phyloP scores from a whole-genome alignment of 2,113 vertebrate genomes.

The Heterotilapia buettikoferi region DNA sequence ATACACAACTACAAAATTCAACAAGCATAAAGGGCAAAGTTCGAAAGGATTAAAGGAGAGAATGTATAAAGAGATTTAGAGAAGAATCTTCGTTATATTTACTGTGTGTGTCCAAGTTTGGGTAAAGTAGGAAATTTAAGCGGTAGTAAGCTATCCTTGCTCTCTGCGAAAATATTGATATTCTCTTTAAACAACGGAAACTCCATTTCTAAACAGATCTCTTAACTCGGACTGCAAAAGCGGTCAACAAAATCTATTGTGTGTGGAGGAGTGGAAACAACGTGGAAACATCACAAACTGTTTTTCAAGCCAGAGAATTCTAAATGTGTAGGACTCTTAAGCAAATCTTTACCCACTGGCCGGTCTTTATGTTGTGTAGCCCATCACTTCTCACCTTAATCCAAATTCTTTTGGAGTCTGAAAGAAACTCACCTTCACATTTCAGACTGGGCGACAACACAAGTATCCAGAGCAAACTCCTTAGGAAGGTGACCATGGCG shows the following conservation, averaged over 20 bases:
- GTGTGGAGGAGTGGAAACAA: background rate
- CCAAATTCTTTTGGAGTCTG: background rate
- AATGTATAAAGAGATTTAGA: background rate
- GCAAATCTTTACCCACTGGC: background rate
- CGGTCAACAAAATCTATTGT: background rate
- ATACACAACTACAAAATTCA: background rate
- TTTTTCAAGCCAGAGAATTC: background rate
- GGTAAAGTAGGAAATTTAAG: background rate
- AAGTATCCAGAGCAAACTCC: constrained; percentile 35
- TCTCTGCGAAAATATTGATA: background rate
- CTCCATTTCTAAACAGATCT: background rate
- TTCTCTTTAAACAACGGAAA: background rate
- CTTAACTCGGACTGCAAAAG: background rate
- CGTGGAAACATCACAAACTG: background rate
- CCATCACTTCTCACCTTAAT: background rate
- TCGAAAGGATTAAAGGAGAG: background rate
- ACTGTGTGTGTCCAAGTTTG: background rate
- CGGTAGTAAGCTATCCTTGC: background rate
- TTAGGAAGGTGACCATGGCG: constrained; percentile 3
- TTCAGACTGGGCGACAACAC: constrained; percentile 8
- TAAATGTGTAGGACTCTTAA: background rate
- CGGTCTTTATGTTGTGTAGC: background rate
- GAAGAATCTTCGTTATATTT: background rate
- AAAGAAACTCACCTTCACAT: constrained; percentile 52
- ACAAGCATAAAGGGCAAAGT: background rate